These are phyloP conservation scores for Leptopilina drosophilae DNA, from an alignment of 2,888 invertebrate genomes.

Conservation along the genomic window DNA sequence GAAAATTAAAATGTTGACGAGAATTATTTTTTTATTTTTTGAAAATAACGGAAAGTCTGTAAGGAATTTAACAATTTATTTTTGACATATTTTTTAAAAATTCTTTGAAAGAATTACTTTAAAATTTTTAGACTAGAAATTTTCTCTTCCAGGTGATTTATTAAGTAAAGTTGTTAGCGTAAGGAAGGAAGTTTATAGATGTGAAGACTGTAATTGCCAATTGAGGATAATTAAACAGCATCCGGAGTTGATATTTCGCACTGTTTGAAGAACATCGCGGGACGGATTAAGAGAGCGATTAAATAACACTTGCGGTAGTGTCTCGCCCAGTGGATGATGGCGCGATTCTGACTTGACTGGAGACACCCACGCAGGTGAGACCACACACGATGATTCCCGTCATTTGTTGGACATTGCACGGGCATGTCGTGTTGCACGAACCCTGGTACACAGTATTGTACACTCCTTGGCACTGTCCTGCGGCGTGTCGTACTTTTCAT, in stretches of 20 bases:
- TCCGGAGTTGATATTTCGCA: not conserved
- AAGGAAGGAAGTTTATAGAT: not conserved
- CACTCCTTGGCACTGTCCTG: slow-evolving; percentile 70
- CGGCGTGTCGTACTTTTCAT: slow-evolving; percentile 67
- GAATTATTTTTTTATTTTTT: too few species aligned
- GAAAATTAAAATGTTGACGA: too few species aligned
- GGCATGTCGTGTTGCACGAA: slow-evolving; percentile 69
- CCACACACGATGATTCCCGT: slow-evolving; percentile 75
- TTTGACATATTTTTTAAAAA: too few species aligned
- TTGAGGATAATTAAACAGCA: slow-evolving; percentile 16
- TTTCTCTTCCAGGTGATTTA: too few species aligned
- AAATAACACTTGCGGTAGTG: slow-evolving; percentile 11
- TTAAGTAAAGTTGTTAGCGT: not conserved
- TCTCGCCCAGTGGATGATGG: slow-evolving; percentile 42
- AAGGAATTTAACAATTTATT: too few species aligned
- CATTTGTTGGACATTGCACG: slow-evolving; percentile 75
- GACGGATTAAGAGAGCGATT: slow-evolving; percentile 23
- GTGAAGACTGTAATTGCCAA: not conserved
- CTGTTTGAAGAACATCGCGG: slow-evolving; percentile 14
- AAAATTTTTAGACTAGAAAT: too few species aligned
- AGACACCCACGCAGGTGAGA: slow-evolving; percentile 74
- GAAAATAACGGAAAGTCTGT: too few species aligned
- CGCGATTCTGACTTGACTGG: slow-evolving; percentile 53
- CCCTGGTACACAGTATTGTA: slow-evolving; percentile 69
- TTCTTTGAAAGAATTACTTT: too few species aligned